A percentile compares a stretch with the other conserved stretches of the same genome.
Conservation (phyloP, 2,888 invertebrate genomes). For the Papilio elwesi region DNA sequence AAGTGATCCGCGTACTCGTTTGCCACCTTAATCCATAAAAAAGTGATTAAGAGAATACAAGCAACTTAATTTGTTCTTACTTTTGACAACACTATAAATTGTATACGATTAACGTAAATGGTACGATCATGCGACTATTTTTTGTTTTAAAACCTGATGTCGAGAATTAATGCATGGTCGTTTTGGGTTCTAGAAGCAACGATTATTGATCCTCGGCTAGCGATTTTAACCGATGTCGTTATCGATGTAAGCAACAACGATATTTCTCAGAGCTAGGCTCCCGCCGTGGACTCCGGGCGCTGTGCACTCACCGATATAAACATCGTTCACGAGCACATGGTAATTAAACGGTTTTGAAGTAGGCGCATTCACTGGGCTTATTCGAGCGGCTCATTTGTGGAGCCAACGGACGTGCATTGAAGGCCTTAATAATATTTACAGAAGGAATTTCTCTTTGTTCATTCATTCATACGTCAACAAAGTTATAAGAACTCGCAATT, state of each 20-base stretch:
- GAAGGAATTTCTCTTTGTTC: slow-evolving; percentile 32
- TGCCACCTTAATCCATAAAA: no score
- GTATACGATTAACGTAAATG: slow-evolving; percentile 9
- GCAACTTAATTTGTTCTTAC: no score
- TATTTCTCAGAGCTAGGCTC: slow-evolving; percentile 19
- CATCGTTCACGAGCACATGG: slow-evolving; percentile 41
- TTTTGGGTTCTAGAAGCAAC: slow-evolving; percentile 8
- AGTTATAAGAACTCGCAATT: slow-evolving; percentile 35
- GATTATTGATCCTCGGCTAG: background rate
- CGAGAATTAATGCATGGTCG: background rate
- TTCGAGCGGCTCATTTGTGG: slow-evolving; percentile 37
- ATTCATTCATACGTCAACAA: slow-evolving; percentile 36
- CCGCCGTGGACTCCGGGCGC: slow-evolving; percentile 18
- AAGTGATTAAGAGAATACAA: no score
- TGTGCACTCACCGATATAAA: slow-evolving; percentile 38
- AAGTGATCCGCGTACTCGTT: no score
- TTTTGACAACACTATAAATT: slow-evolving; percentile 11
- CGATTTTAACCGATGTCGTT: background rate
- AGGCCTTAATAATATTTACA: slow-evolving; percentile 35
- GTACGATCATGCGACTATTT: background rate
- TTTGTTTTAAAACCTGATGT: background rate
- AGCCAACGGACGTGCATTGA: slow-evolving; percentile 22
- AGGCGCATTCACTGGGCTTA: slow-evolving; percentile 34
- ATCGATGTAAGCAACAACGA: slow-evolving; percentile 8
- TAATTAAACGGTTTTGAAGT: slow-evolving; percentile 39